Conservation (phyloP, 2,888 invertebrate species). For the Drosophila emarginata region DNA sequence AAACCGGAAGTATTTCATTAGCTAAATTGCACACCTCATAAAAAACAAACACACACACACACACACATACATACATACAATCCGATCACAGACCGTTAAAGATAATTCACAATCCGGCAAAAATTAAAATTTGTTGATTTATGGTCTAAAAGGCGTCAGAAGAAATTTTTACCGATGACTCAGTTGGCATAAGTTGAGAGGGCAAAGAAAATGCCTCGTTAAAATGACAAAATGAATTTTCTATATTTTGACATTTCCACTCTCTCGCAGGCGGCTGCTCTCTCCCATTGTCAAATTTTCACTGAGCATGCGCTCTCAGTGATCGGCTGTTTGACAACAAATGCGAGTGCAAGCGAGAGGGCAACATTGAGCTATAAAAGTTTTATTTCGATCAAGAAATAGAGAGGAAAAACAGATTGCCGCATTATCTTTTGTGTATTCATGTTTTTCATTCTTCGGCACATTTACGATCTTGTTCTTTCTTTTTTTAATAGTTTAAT, state of each 20-base stretch:
- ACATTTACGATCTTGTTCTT: constrained; percentile 16
- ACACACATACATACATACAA: neutral
- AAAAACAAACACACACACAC: constrained; percentile 2
- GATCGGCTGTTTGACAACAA: constrained; percentile 65
- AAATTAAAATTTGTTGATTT: constrained; percentile 43
- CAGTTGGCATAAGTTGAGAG: constrained; percentile 39
- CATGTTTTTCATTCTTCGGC: constrained; percentile 37
- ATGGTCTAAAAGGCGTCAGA: constrained; percentile 31
- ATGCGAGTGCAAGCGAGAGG: constrained; percentile 51
- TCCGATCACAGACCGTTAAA: constrained; percentile 7
- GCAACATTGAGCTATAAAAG: constrained; percentile 15
- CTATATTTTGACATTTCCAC: constrained; percentile 29
- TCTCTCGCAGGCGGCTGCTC: constrained; percentile 12
- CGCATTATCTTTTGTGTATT: constrained; percentile 10
- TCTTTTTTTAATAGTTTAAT: constrained; percentile 6
- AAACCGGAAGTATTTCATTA: constrained; percentile 48
- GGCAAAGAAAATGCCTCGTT: constrained; percentile 31
- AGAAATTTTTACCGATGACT: constrained; percentile 47
- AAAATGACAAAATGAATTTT: constrained; percentile 44
- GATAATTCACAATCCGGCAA: constrained; percentile 13
- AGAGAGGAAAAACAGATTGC: constrained; percentile 13
- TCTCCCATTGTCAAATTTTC: constrained; percentile 45
- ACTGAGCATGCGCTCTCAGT: constrained; percentile 50
- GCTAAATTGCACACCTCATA: constrained; percentile 32
- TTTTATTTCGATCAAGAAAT: constrained; percentile 16